phyloP scores from a whole-genome alignment of 2,113 vertebrate species.

The Blennius ocellaris region DNA sequence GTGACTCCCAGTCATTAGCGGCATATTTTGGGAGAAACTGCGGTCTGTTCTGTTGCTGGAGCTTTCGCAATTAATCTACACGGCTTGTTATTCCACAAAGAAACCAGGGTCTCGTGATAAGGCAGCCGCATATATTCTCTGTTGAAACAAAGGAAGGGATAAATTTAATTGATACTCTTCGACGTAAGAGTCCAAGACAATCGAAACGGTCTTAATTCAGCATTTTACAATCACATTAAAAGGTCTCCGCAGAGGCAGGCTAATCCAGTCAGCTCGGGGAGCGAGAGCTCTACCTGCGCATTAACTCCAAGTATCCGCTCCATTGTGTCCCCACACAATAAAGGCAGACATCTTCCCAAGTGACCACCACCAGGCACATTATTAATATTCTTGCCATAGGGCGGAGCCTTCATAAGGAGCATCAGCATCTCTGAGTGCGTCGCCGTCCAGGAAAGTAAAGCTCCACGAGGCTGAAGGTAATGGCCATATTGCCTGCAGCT shows the following conservation, averaged over 20 bases:
- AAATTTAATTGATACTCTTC: slow-evolving; percentile 41
- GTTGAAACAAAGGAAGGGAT: slow-evolving; percentile 44
- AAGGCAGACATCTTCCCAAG: slow-evolving; percentile 58
- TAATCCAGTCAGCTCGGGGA: slow-evolving; percentile 51
- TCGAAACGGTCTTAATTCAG: slow-evolving; percentile 48
- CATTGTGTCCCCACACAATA: slow-evolving; percentile 60
- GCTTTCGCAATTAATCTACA: slow-evolving; percentile 63
- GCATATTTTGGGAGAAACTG: slow-evolving; percentile 52
- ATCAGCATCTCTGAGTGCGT: slow-evolving; percentile 62
- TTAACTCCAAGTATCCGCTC: slow-evolving; percentile 58
- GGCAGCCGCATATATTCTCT: slow-evolving; percentile 14
- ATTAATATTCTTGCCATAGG: slow-evolving; percentile 71
- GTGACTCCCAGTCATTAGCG: slow-evolving; percentile 59
- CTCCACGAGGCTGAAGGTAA: slow-evolving; percentile 70
- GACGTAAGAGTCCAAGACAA: slow-evolving; percentile 40
- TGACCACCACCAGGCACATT: slow-evolving; percentile 58
- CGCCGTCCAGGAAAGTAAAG: slow-evolving; percentile 58
- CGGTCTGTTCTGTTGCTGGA: slow-evolving; percentile 50
- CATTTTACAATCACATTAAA: slow-evolving; percentile 51
- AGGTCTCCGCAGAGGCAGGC: slow-evolving; percentile 38
- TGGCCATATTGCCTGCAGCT: slow-evolving; percentile 69
- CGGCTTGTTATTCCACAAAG: slow-evolving; percentile 65
- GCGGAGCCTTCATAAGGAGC: slow-evolving; percentile 49
- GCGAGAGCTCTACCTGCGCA: slow-evolving; percentile 43
- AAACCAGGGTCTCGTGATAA: slow-evolving; percentile 44